A percentile compares a stretch with the other conserved stretches of the same genome.
These are phyloP conservation scores for Nanger granti DNA, from an alignment of 2,113 vertebrate species.

Conservation along the genomic window DNA sequence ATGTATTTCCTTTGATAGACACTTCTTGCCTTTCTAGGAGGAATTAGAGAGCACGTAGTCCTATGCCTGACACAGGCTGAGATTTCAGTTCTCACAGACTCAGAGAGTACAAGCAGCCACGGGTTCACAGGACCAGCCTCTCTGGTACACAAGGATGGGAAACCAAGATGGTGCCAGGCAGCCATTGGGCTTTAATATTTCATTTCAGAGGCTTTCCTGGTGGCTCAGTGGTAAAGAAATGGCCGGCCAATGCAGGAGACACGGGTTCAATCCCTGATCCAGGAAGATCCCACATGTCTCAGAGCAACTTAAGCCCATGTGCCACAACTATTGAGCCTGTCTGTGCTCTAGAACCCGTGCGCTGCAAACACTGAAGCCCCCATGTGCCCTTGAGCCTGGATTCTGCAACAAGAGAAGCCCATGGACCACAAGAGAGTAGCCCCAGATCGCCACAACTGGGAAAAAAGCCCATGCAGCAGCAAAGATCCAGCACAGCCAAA, in stretches of 20 bases:
- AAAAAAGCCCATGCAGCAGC: not conserved
- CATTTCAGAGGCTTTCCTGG: not conserved
- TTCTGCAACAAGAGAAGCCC: not conserved
- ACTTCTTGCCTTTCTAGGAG: not conserved
- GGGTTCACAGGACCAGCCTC: not conserved
- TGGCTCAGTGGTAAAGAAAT: not conserved
- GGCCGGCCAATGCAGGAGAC: not conserved
- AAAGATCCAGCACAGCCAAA: not conserved
- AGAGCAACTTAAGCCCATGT: not conserved
- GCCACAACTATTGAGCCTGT: not conserved
- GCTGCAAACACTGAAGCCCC: not conserved
- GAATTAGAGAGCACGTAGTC: not conserved
- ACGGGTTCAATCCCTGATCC: not conserved
- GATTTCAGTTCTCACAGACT: not conserved
- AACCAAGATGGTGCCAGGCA: not conserved
- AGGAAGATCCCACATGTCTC: not conserved
- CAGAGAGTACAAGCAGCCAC: not conserved
- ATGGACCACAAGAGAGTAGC: not conserved
- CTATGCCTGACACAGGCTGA: not conserved
- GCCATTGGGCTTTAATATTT: not conserved
- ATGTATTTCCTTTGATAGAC: not conserved
- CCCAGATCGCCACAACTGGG: not conserved
- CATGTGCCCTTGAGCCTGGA: not conserved
- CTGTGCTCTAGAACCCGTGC: not conserved
- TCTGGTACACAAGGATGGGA: not conserved